Base-by-base conservation (phyloP, 2,888 invertebrate genomes). In the Papilio protenor region DNA sequence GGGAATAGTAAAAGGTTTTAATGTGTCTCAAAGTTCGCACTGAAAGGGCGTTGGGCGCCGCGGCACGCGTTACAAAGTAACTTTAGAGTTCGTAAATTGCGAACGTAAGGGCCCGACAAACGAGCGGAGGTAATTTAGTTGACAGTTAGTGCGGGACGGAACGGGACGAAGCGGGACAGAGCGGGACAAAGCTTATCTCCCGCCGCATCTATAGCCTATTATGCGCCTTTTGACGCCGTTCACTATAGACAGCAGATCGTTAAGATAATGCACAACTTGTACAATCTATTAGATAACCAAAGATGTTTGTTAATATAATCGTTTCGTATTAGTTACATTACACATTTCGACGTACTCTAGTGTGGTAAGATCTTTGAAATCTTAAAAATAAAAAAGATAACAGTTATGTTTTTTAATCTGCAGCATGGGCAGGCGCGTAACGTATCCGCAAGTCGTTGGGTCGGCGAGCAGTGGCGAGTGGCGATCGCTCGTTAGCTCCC, bases 401-500 rank as follows among this genome's bases (percentile, higher is more conserved):
- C 27, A 33, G 61, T 64, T 27, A 64, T 14, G 12, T 23, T 61
- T 61, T 61, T 23, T 75, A 47, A 66, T 52, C 11, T 16, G 66
- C 27, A 33, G 33, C 45, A 40, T n/a, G 40, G 5, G 40, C 8
- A 61, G 49, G 69, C 74, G 69, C 73, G 79, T 79, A 59, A 71
- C 61, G 77, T 79, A 80, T 79, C 75, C 73, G 79, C 70, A 47
- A 8, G 57, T 73, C 16, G 4, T 40, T 64, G 66, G 66, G 21
- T 66, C 79, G 73, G 66, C 61, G 27, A 16, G 23, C 61, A 61
- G 61, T 61, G 61, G 61, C 80, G 81, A 83, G 85, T 85, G 90
- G 87, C 88, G 90, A 85, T 88, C 88, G 88, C 90, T 91, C 91
- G 93, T 92, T 92, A 91, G 93, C 93, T 92, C 91, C 93, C 91